Evolutionary conservation across 1,140 invertebrate species (phyloP), one percentile per base, ranked within the genome.

Genomic region (Temnothorax curvispinosus): DNA sequence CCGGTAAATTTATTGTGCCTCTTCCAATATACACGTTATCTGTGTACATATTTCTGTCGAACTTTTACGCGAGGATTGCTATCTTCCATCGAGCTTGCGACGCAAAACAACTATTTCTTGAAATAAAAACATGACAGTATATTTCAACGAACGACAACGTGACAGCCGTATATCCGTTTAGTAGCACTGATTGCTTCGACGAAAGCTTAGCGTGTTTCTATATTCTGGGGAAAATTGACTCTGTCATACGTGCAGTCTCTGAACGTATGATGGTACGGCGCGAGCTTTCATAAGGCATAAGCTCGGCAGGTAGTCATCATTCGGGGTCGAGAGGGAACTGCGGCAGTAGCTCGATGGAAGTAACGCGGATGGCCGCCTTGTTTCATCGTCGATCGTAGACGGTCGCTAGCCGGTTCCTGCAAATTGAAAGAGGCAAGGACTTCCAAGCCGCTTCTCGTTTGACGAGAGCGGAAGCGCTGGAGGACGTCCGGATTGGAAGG

Each of bases 351-450:
- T 75, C 41, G 80, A 72, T 72, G 69, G 67, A 84, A 84, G 58
- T 84, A 84, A 75, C 54, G 67, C 62, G 47, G 58, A 27, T 18
- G 60, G 76, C 32, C 54, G 27, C 2, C 80, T 84, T 84, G 80
- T 84, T 84, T 75, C 54, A 44, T 27, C 18, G 18, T 47, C 27
- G 41, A 72, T 11, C 11, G 27, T 27, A 58, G 78, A 50, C 50
- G 78, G 15, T 69, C 65, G 78, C 78, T 21, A 44, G 78, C 41
- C 6, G 85, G 77, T 74, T 75, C 41, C 88, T 81, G 88, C 88
- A 90, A 90, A 90, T 90, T 90, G 89, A 86, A 88, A 60, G 80
- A 87, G 85, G 85, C 78, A 76, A 58, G 56, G 80, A 54, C 86
- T 76, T 67, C 75, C 86, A 90, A 90, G 89, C 89, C 75, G 89